A percentile compares a stretch with the other conserved stretches of the same genome.
Conservation (phyloP, 2,113 vertebrate species). For the Ceyx melanurus region DNA sequence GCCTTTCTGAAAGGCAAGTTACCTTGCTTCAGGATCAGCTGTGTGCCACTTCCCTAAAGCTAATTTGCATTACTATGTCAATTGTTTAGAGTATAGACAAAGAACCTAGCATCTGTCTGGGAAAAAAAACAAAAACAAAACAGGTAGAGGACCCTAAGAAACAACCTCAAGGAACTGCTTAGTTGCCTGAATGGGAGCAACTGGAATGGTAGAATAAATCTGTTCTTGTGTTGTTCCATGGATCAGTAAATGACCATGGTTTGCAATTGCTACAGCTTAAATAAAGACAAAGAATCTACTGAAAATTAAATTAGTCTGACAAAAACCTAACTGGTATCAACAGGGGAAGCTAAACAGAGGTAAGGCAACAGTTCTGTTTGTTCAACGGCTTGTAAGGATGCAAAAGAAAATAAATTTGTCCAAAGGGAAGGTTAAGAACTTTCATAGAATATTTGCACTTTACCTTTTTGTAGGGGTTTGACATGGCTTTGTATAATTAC, state of each 20-base stretch:
- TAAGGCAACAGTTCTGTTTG: neutral
- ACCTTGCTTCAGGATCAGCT: neutral
- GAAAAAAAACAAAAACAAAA: neutral
- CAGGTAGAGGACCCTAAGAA: neutral
- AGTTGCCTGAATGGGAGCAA: neutral
- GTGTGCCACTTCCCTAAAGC: neutral
- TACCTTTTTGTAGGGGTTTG: neutral
- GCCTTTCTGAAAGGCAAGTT: neutral
- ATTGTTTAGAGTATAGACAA: neutral
- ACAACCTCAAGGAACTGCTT: neutral
- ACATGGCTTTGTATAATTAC: neutral
- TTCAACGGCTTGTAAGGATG: neutral
- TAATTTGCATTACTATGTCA: neutral
- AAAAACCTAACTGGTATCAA: neutral
- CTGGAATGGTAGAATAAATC: neutral
- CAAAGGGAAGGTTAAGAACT: neutral
- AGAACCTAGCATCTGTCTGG: neutral
- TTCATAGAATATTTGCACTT: neutral
- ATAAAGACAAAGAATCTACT: neutral
- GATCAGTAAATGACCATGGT: neutral
- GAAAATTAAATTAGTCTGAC: neutral
- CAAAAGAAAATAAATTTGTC: slow-evolving; percentile 5
- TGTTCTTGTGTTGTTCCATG: neutral
- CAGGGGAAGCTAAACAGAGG: neutral
- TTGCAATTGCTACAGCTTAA: neutral